Evolutionary conservation across 2,888 invertebrate genomes (phyloP).

Genomic region (Loripinus fragilis): DNA sequence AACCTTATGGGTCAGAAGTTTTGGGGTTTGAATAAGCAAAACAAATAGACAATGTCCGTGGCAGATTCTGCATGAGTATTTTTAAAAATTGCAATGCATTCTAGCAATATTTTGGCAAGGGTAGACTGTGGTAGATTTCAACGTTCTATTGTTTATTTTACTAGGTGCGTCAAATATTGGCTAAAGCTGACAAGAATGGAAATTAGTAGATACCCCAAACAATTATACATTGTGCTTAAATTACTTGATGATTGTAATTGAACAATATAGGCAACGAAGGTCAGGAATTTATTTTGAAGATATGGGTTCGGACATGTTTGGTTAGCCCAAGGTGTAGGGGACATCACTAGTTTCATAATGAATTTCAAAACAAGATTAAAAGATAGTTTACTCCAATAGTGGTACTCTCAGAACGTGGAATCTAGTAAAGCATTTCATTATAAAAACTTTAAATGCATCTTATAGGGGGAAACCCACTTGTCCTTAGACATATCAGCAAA

Average conservation of each 20-base stretch:
- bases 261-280: slow-evolving; percentile 21
- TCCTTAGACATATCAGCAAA: neutral
- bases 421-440: slow-evolving; percentile 10
- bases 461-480: neutral
- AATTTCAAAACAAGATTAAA: slow-evolving; percentile 22
- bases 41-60: neutral
- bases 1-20: neutral
- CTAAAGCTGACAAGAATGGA: slow-evolving; percentile 11
- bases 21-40: neutral
- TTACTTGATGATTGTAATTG: slow-evolving; percentile 7
- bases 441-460: neutral
- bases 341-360: slow-evolving; percentile 10
- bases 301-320: slow-evolving; percentile 32
- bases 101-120: neutral
- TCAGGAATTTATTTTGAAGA: slow-evolving; percentile 19
- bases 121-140: slow-evolving; percentile 22
- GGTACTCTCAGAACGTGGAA: slow-evolving; percentile 8
- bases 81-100: neutral
- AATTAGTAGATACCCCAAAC: slow-evolving; percentile 11
- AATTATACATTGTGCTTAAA: slow-evolving; percentile 15
- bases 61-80: neutral
- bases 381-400: slow-evolving; percentile 25
- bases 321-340: slow-evolving; percentile 22
- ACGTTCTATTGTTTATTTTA: slow-evolving; percentile 11
- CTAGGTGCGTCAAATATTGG: slow-evolving; percentile 25